Conservation (phyloP, 2,797 vertebrate genomes). For the Sparus aurata region DNA sequence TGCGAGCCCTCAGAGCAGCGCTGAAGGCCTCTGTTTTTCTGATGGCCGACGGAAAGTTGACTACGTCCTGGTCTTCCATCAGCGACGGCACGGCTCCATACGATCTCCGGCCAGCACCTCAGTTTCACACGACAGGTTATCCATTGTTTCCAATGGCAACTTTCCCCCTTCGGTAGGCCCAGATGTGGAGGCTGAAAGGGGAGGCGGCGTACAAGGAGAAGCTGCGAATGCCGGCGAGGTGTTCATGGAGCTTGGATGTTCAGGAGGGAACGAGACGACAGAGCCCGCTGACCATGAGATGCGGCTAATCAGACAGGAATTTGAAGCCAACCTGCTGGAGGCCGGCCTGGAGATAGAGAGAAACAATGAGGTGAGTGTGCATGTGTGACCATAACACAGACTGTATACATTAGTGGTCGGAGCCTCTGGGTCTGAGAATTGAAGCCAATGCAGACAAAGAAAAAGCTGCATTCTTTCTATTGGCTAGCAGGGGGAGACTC, state of each 20-base stretch:
- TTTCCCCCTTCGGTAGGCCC: conserved; percentile 69
- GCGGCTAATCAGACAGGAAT: conserved; percentile 91
- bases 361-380: conserved; percentile 90
- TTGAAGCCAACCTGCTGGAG: conserved; percentile 90
- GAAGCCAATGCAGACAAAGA: too few species aligned
- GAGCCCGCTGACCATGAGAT: conserved; percentile 91
- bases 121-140: conserved; percentile 72
- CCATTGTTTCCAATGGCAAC: conserved; percentile 90
- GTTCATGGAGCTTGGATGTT: conserved; percentile 74
- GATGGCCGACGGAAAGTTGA: conserved; percentile 95
- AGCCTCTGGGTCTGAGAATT: too few species aligned
- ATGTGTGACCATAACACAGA: neutral
- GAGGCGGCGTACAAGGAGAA: conserved; percentile 41
- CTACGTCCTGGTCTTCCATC: conserved; percentile 94
- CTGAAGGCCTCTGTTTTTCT: conserved; percentile 87
- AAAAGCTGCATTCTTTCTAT: too few species aligned
- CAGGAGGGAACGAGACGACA: conserved; percentile 75
- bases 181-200: conserved; percentile 51
- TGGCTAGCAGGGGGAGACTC: too few species aligned
- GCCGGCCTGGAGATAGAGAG: conserved; percentile 95
- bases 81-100: conserved; percentile 81
- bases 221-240: conserved; percentile 63
- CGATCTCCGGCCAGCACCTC: conserved; percentile 38
- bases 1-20: conserved; percentile 55
- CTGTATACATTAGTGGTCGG: too few species aligned